Percentiles rank a stretch among this genome's conserved stretches.
Evolutionary conservation across 2,888 invertebrate species (phyloP).

Genomic region (Heteromurus nitidus): DNA sequence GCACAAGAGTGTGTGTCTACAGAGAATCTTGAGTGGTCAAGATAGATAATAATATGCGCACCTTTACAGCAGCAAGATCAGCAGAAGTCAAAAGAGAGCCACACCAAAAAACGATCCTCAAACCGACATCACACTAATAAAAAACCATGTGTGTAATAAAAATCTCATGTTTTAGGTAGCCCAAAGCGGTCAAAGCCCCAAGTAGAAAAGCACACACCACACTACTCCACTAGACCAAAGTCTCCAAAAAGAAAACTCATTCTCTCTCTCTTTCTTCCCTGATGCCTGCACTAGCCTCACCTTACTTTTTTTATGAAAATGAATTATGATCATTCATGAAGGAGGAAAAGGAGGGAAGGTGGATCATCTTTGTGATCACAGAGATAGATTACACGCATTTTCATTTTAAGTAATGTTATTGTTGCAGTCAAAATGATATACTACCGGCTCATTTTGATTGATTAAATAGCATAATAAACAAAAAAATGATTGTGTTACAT

Average conservation of each 20-base stretch:
- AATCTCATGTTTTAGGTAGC: constrained; percentile 58
- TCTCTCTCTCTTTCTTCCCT: too few species aligned
- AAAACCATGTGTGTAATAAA: constrained; percentile 53
- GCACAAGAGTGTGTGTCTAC: constrained; percentile 25
- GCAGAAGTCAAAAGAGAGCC: constrained; percentile 32
- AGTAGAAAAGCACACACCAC: constrained; percentile 32
- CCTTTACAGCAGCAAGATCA: constrained; percentile 30
- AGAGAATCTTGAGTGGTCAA: constrained; percentile 29
- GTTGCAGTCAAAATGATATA: constrained; percentile 66
- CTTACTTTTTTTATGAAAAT: constrained; percentile 62
- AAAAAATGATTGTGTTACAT: constrained; percentile 53
- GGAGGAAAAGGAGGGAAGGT: constrained; percentile 56
- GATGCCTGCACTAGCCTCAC: constrained; percentile 46
- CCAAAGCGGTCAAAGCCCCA: constrained; percentile 61
- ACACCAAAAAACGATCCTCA: constrained; percentile 35
- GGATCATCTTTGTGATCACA: constrained; percentile 56
- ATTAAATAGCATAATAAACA: constrained; percentile 61
- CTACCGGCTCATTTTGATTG: constrained; percentile 65
- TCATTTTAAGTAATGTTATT: constrained; percentile 59
- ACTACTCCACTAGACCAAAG: constrained; percentile 25
- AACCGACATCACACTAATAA: constrained; percentile 51
- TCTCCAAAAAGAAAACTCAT: constrained; percentile 9
- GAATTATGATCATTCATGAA: constrained; percentile 65
- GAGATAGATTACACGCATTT: constrained; percentile 62
- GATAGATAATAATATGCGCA: constrained; percentile 24